phyloP scores from a whole-genome alignment of 2,888 invertebrate species.

The Euzetes globulus region DNA sequence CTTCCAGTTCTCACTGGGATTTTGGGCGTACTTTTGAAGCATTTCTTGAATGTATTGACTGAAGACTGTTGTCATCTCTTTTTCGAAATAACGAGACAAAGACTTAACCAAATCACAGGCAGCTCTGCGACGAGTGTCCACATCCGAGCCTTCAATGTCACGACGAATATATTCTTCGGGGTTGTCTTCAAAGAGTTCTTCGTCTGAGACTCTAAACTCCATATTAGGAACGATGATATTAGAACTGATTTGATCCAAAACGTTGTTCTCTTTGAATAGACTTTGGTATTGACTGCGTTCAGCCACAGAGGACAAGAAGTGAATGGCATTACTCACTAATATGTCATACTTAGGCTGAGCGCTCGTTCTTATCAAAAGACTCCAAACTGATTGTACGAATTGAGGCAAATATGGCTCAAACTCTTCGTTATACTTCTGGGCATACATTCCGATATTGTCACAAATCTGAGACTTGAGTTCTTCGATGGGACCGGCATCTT shows the following conservation, averaged over 20 bases:
- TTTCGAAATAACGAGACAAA: slow-evolving; percentile 76
- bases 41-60: slow-evolving; percentile 62
- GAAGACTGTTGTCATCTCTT: slow-evolving; percentile 76
- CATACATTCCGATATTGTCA: slow-evolving; percentile 85
- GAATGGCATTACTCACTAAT: slow-evolving; percentile 87
- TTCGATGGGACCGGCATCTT: slow-evolving; percentile 79
- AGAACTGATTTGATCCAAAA: slow-evolving; percentile 84
- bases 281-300: slow-evolving; percentile 77
- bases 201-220: slow-evolving; percentile 88
- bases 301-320: slow-evolving; percentile 89
- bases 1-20: slow-evolving; percentile 74
- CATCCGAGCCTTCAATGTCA: slow-evolving; percentile 97
- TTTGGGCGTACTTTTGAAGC: slow-evolving; percentile 64
- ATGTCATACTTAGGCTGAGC: slow-evolving; percentile 80
- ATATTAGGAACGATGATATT: slow-evolving; percentile 98
- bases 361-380: slow-evolving; percentile 73
- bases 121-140: slow-evolving; percentile 88
- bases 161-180: slow-evolving; percentile 93
- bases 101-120: slow-evolving; percentile 95
- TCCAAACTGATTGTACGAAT: slow-evolving; percentile 94
- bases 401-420: slow-evolving; percentile 77
- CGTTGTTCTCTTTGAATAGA: slow-evolving; percentile 78
- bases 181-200: slow-evolving; percentile 94
- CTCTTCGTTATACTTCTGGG: slow-evolving; percentile 96
- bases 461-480: slow-evolving; percentile 90